Evolutionary conservation across 2,797 vertebrate genomes (phyloP).

Genomic region (Phaenicophaeus curvirostris): DNA sequence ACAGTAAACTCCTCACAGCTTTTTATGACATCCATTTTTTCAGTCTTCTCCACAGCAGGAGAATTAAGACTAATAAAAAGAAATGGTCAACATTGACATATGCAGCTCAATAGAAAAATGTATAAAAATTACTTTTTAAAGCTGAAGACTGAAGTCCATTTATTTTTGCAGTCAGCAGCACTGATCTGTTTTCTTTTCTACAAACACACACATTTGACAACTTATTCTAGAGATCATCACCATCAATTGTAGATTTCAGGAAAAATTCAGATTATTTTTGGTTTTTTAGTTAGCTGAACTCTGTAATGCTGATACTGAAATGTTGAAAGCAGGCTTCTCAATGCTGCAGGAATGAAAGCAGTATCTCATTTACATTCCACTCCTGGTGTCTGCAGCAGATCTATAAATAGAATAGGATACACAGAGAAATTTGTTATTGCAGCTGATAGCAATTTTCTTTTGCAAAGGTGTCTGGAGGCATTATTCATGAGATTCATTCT

Average conservation of each 20-base stretch:
- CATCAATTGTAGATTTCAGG: neutral
- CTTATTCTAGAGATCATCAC: neutral
- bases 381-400: neutral
- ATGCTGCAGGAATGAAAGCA: neutral
- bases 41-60: neutral
- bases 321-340: neutral
- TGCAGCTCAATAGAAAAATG: neutral
- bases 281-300: slow-evolving; percentile 28
- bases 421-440: slow-evolving; percentile 68
- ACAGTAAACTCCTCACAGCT: neutral
- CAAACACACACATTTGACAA: neutral
- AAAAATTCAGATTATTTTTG: neutral
- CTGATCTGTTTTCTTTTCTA: neutral
- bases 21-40: neutral
- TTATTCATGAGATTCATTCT: slow-evolving; percentile 69
- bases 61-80: neutral
- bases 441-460: slow-evolving; percentile 63
- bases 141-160: neutral
- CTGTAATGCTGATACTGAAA: neutral
- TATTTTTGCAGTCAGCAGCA: neutral
- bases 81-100: neutral
- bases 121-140: neutral
- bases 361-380: slow-evolving; percentile 51
- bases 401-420: slow-evolving; percentile 71
- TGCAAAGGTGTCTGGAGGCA: slow-evolving; percentile 66